Conservation (phyloP, 2,113 vertebrate genomes). For the Urocynchramus pylzowi region DNA sequence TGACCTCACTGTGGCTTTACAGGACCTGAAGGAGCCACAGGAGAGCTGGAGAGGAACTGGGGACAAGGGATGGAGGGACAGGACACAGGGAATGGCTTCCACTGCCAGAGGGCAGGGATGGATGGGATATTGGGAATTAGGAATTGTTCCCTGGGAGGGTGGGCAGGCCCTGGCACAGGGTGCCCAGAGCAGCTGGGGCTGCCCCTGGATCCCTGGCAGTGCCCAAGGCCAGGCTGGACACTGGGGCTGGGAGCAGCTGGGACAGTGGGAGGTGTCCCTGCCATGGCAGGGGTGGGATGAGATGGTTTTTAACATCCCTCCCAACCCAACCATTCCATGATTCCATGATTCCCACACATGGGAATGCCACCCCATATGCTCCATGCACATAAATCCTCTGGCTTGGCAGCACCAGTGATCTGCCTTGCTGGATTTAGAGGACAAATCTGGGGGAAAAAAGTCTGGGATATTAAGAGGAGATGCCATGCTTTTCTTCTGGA, state of each 20-base stretch:
- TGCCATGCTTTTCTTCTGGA: background rate
- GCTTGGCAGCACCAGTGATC: background rate
- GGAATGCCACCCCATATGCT: background rate
- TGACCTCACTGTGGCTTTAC: background rate
- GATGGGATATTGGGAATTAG: background rate
- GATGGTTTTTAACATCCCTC: background rate
- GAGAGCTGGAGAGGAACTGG: rapidly evolving
- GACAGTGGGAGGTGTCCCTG: background rate
- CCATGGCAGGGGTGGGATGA: background rate
- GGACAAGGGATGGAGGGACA: background rate
- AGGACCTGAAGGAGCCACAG: background rate
- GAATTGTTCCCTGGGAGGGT: background rate
- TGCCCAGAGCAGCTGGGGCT: background rate
- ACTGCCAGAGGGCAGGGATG: background rate
- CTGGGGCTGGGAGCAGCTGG: background rate
- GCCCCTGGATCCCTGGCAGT: background rate
- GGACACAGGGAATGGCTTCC: background rate
- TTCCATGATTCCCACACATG: background rate
- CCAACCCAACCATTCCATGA: background rate
- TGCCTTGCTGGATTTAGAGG: background rate
- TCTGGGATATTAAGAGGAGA: background rate
- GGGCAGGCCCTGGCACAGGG: background rate
- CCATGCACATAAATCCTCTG: rapidly evolving
- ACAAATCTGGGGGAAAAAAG: rapidly evolving
- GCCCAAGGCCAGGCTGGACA: background rate